Evolutionary conservation across 2,113 vertebrate genomes (phyloP).

Genomic region (Lepisosteus osseus): DNA sequence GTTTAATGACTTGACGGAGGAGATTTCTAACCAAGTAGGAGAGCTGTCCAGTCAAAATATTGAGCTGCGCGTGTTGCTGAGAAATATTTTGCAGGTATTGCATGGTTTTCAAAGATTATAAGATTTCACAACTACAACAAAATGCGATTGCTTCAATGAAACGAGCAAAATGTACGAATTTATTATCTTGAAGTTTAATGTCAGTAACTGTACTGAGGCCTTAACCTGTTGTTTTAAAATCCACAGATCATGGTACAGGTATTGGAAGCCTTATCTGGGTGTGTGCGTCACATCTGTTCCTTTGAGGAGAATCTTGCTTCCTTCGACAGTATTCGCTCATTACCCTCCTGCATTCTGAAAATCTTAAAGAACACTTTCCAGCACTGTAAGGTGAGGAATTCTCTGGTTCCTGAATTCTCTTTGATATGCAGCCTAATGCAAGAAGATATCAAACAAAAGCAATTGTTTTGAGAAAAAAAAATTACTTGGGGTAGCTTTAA

Average conservation of each 20-base stretch:
- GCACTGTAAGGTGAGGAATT: conserved; percentile 81
- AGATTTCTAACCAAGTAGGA: conserved; percentile 73
- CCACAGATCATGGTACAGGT: conserved; percentile 75
- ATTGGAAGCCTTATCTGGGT: conserved; percentile 69
- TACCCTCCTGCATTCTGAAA: conserved; percentile 75
- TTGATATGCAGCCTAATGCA: no score
- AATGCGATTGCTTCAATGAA: not conserved
- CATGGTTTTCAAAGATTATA: not conserved
- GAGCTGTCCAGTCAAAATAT: conserved; percentile 79
- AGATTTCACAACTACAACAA: not conserved
- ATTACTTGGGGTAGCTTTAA: not conserved
- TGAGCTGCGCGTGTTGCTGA: conserved; percentile 68
- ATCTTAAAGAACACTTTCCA: conserved; percentile 79
- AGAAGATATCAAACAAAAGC: no score
- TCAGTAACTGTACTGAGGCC: not conserved
- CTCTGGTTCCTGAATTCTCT: not conserved
- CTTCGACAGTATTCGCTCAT: conserved; percentile 70
- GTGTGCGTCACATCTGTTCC: conserved; percentile 69
- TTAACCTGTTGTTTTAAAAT: conserved; percentile 12
- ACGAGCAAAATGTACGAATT: not conserved
- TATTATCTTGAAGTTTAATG: not conserved
- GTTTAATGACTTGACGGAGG: conserved; percentile 78
- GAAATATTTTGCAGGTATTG: conserved; percentile 76
- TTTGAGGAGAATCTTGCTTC: conserved; percentile 56
- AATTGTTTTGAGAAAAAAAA: not conserved